These are phyloP conservation scores for Pyrgilauda ruficollis DNA, from an alignment of 2,113 vertebrate species.

Conservation along the genomic window DNA sequence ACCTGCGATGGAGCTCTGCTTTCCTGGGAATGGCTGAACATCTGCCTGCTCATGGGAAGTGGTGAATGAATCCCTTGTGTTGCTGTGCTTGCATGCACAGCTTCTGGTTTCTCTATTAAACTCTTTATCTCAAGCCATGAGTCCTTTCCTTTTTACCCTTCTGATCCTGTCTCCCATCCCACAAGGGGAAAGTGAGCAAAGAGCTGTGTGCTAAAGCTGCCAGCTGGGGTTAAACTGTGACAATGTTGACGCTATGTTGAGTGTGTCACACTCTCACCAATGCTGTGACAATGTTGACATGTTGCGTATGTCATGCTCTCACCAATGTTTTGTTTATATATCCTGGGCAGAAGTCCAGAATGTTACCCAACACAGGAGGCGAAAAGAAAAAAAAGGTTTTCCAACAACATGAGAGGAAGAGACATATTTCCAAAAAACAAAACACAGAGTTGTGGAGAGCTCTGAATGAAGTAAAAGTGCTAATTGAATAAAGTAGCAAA, in stretches of 20 bases:
- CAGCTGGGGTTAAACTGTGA: neutral
- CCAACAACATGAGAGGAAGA: neutral
- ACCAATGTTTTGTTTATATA: neutral
- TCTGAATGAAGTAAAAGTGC: neutral
- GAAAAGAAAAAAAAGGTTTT: neutral
- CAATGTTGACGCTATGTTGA: neutral
- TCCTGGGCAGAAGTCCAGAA: neutral
- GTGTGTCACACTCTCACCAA: too few species aligned
- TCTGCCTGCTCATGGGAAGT: neutral
- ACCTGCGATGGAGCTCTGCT: neutral
- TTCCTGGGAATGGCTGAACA: neutral
- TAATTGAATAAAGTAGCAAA: neutral
- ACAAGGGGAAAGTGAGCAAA: neutral
- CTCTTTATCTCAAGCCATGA: neutral
- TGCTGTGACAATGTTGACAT: neutral
- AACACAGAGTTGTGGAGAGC: neutral
- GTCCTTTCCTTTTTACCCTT: neutral
- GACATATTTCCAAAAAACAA: neutral
- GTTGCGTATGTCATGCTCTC: neutral
- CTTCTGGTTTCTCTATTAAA: neutral
- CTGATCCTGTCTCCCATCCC: neutral
- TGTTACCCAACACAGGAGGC: neutral
- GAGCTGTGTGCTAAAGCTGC: neutral
- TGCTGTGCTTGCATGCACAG: neutral
- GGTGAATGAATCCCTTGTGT: neutral